Conservation (phyloP, 2,113 vertebrate species). For the Neopipo cinnamomea region DNA sequence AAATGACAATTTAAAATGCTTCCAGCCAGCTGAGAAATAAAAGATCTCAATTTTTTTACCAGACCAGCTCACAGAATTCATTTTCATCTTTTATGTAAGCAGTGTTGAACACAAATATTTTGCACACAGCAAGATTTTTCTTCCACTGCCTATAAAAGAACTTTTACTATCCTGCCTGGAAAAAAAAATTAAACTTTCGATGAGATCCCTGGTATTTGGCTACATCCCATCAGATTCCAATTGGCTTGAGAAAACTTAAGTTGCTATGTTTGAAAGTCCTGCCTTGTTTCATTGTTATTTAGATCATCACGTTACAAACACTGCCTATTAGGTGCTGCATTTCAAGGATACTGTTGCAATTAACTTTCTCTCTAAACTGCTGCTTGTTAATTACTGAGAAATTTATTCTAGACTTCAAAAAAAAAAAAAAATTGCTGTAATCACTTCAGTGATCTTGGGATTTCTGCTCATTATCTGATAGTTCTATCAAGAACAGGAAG, state of each 20-base stretch:
- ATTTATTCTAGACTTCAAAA: background rate
- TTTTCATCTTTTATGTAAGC: background rate
- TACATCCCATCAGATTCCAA: background rate
- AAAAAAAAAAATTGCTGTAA: background rate
- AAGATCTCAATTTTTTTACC: background rate
- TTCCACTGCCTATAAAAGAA: background rate
- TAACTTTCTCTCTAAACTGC: background rate
- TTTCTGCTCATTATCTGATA: background rate
- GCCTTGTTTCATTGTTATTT: background rate
- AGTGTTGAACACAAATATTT: background rate
- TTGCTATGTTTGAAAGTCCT: background rate
- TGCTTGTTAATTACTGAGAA: background rate
- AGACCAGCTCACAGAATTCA: background rate
- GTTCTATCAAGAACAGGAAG: background rate
- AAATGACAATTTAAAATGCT: background rate
- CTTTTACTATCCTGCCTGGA: background rate
- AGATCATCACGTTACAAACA: background rate
- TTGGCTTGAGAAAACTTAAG: background rate
- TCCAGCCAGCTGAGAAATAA: background rate
- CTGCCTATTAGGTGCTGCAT: background rate
- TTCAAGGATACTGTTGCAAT: background rate
- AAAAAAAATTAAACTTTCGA: background rate
- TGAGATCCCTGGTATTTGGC: background rate
- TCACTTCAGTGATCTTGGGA: background rate
- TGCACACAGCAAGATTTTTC: background rate